These are phyloP conservation scores for Dynastes maya DNA, from an alignment of 2,888 invertebrate species.

Conservation along the genomic window DNA sequence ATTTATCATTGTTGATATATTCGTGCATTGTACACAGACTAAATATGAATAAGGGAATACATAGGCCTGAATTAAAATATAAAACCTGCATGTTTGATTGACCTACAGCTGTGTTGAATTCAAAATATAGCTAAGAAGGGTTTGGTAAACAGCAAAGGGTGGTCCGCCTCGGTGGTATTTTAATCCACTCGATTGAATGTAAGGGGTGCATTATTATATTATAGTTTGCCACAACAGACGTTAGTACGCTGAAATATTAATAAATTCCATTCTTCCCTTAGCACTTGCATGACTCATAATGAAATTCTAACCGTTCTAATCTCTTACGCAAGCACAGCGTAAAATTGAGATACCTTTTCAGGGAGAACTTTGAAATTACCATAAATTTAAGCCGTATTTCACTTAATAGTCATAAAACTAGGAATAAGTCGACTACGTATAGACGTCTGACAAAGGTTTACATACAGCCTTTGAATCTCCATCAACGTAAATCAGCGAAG, in stretches of 20 bases:
- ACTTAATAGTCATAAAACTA: constrained; percentile 15
- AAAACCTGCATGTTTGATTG: constrained; percentile 39
- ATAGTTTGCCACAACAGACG: constrained; percentile 50
- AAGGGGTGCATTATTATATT: constrained; percentile 57
- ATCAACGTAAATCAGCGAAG: too few relatives aligned
- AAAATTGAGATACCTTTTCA: constrained; percentile 16
- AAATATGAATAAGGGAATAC: too few relatives aligned
- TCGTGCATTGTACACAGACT: too few relatives aligned
- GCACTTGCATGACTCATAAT: constrained; percentile 46
- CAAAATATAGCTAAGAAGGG: constrained; percentile 58
- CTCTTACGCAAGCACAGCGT: constrained; percentile 15
- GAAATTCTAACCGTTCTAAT: constrained; percentile 44
- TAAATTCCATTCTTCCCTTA: constrained; percentile 48
- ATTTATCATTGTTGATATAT: too few relatives aligned
- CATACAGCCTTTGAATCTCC: neutral
- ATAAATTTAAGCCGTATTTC: constrained; percentile 6
- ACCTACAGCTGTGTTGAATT: constrained; percentile 47
- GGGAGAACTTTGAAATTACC: constrained; percentile 7
- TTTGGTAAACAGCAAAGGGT: constrained; percentile 58
- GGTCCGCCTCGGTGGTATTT: constrained; percentile 58
- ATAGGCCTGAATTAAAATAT: constrained; percentile 13
- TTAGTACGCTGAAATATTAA: constrained; percentile 46
- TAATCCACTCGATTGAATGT: constrained; percentile 59
- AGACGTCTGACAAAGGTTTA: neutral
- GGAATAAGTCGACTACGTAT: constrained; percentile 4